Percentiles rank a stretch among this genome's conserved stretches.
Conservation (phyloP, 2,113 vertebrate genomes). For the Antigone vipio region DNA sequence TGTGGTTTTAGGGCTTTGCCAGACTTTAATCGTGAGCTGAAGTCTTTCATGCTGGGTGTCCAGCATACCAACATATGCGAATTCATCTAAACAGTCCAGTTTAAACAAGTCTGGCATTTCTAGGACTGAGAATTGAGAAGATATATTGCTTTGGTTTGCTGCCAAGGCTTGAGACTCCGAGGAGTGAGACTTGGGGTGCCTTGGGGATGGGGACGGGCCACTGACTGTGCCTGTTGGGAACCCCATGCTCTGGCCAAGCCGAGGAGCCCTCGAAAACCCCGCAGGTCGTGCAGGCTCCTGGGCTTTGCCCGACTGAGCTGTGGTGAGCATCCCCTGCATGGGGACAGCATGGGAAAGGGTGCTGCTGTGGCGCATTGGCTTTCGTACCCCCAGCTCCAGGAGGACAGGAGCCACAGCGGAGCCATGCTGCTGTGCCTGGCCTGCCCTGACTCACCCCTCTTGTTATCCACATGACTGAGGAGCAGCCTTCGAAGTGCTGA, state of each 20-base stretch:
- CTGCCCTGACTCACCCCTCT: not conserved
- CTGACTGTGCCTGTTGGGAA: rapidly evolving
- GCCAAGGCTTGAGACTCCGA: not conserved
- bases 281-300: not conserved
- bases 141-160: not conserved
- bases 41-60: not conserved
- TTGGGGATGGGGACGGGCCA: not conserved
- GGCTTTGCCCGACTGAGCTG: not conserved
- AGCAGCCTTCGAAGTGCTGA: not conserved
- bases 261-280: not conserved
- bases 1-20: not conserved
- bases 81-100: not conserved
- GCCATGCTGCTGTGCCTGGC: rapidly evolving
- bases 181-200: not conserved
- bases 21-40: not conserved
- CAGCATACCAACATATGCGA: not conserved
- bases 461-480: constrained; percentile 19
- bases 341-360: not conserved
- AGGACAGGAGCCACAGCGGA: not conserved
- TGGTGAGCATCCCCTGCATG: not conserved
- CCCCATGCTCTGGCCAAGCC: not conserved
- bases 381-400: not conserved
- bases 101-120: constrained; percentile 5
- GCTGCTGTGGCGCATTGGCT: not conserved
- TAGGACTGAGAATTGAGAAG: not conserved